Evolutionary conservation across 2,888 invertebrate genomes (phyloP).

Genomic region (Cephalotes varians): DNA sequence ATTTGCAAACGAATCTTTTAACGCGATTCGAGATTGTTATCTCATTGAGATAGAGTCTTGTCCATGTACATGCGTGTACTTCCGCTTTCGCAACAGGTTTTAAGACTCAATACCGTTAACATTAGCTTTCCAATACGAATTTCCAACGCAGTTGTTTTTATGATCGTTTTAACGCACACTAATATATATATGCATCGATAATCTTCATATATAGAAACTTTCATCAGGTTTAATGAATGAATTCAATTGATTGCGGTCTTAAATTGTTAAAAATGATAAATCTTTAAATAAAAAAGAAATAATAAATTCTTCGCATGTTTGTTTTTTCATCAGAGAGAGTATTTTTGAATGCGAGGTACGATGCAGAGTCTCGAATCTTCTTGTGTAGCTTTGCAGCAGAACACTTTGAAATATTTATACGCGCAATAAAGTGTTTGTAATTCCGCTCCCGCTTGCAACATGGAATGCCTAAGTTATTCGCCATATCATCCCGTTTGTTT

Average conservation of each 20-base stretch:
- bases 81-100: constrained; percentile 42
- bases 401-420: neutral
- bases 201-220: neutral
- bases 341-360: neutral
- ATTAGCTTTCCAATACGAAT: constrained; percentile 32
- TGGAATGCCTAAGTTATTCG: constrained; percentile 46
- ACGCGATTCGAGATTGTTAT: neutral
- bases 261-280: neutral
- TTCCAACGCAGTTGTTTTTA: constrained; percentile 20
- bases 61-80: neutral
- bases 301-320: neutral
- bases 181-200: neutral
- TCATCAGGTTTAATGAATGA: neutral
- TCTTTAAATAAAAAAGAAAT: neutral
- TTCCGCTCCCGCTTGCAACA: constrained; percentile 30
- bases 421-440: constrained; percentile 14
- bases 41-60: neutral
- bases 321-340: neutral
- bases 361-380: neutral
- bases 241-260: neutral
- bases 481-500: constrained; percentile 37
- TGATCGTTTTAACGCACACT: constrained; percentile 5
- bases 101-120: constrained; percentile 20
- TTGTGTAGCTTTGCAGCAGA: neutral
- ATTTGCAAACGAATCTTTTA: constrained; percentile 1